These are phyloP conservation scores for Rhamnusium bicolor DNA, from an alignment of 2,888 invertebrate genomes.

Conservation along the genomic window DNA sequence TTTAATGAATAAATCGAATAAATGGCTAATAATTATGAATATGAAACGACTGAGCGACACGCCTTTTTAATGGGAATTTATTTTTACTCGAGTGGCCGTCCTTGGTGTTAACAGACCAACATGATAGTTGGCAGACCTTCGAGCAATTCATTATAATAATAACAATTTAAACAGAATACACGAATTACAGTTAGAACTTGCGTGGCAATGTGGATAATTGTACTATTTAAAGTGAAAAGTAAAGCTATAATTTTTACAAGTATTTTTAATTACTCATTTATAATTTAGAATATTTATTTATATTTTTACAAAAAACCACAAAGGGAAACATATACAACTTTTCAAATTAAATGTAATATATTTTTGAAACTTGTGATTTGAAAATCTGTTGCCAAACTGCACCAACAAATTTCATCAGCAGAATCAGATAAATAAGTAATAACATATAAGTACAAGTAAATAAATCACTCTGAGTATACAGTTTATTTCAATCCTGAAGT, in stretches of 20 bases:
- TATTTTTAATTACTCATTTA: not conserved
- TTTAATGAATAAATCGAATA: not conserved
- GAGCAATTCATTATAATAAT: constrained; percentile 8
- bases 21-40: constrained; percentile 2
- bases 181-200: constrained; percentile 11
- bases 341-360: no score
- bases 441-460: no score
- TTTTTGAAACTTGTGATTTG: no score
- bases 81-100: constrained; percentile 14
- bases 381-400: no score
- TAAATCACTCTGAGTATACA: no score
- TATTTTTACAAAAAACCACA: not conserved
- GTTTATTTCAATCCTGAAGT: no score
- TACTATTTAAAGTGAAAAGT: not conserved
- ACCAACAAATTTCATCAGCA: no score
- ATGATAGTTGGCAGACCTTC: constrained; percentile 14
- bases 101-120: constrained; percentile 11
- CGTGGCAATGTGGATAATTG: not conserved
- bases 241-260: not conserved
- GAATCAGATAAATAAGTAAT: no score
- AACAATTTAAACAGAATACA: constrained; percentile 4
- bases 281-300: not conserved
- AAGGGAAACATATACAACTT: not conserved
- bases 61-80: constrained; percentile 13
- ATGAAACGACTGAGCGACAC: constrained; percentile 2